phyloP scores from a whole-genome alignment of 1,140 invertebrate species.

The Brachionus sp. region DNA sequence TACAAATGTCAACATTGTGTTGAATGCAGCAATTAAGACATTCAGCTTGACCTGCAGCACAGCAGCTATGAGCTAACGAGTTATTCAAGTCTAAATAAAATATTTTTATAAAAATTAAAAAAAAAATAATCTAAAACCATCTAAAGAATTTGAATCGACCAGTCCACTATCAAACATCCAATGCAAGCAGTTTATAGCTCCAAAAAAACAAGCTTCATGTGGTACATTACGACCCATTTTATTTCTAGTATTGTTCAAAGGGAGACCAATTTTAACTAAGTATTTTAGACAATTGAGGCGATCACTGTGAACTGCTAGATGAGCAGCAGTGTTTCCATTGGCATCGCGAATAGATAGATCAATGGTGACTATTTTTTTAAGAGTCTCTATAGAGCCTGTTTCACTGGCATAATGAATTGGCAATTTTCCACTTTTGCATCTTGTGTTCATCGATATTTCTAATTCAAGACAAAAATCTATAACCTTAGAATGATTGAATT shows the following conservation, averaged over 20 bases:
- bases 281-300: slow-evolving; percentile 29
- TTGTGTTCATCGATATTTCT: neutral
- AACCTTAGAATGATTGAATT: slow-evolving; percentile 2
- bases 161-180: slow-evolving; percentile 34
- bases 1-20: neutral
- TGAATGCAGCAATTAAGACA: slow-evolving; percentile 42
- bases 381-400: neutral
- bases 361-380: slow-evolving; percentile 17
- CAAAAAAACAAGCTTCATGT: neutral
- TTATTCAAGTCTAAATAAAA: neutral
- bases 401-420: slow-evolving; percentile 39
- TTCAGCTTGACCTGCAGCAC: slow-evolving; percentile 19
- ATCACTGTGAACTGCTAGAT: slow-evolving; percentile 5
- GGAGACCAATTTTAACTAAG: neutral
- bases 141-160: neutral
- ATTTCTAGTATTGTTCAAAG: slow-evolving; percentile 5
- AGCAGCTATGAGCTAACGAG: slow-evolving; percentile 23
- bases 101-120: neutral
- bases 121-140: neutral
- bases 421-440: slow-evolving; percentile 21
- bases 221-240: slow-evolving; percentile 11
- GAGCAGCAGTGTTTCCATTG: slow-evolving; percentile 17
- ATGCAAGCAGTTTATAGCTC: slow-evolving; percentile 24
- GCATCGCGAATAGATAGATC: neutral
- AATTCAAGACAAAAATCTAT: slow-evolving; percentile 18